phyloP scores from a whole-genome alignment of 2,797 vertebrate species.

The Coendou prehensilis region DNA sequence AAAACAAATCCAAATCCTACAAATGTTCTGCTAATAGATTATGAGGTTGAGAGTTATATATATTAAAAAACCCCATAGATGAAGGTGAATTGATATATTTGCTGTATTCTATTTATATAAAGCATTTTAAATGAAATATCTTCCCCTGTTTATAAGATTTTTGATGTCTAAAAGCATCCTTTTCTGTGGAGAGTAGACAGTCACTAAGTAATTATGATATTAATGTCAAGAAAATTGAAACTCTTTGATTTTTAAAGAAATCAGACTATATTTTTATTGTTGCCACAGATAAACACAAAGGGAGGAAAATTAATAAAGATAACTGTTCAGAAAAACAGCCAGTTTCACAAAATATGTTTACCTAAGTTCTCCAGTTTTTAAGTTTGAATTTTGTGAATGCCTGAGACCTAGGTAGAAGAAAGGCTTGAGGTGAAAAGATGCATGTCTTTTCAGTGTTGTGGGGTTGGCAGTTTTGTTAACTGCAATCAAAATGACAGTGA shows the following conservation, averaged over 20 bases:
- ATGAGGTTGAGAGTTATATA: not conserved
- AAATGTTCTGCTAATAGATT: not conserved
- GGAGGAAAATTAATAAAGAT: not conserved
- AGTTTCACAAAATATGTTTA: not conserved
- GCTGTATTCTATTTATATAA: not conserved
- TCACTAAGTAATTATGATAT: not conserved
- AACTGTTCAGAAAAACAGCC: not conserved
- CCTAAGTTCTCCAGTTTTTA: not conserved
- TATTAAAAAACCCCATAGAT: not conserved
- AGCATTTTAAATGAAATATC: not conserved
- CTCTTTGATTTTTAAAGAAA: not conserved
- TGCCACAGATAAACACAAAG: not conserved
- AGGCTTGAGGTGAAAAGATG: not conserved
- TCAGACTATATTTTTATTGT: not conserved
- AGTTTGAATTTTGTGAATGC: not conserved
- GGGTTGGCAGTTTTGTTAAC: not conserved
- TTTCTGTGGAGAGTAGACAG: not conserved
- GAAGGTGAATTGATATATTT: not conserved
- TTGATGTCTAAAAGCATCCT: not conserved
- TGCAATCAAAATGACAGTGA: not conserved
- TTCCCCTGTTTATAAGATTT: constrained; percentile 5
- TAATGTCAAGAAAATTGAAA: not conserved
- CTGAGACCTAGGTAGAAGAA: not conserved
- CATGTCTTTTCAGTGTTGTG: not conserved
- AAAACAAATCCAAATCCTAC: not conserved